Evolutionary conservation across 2,113 vertebrate species (phyloP).

Genomic region (Nyctibius bracteatus): DNA sequence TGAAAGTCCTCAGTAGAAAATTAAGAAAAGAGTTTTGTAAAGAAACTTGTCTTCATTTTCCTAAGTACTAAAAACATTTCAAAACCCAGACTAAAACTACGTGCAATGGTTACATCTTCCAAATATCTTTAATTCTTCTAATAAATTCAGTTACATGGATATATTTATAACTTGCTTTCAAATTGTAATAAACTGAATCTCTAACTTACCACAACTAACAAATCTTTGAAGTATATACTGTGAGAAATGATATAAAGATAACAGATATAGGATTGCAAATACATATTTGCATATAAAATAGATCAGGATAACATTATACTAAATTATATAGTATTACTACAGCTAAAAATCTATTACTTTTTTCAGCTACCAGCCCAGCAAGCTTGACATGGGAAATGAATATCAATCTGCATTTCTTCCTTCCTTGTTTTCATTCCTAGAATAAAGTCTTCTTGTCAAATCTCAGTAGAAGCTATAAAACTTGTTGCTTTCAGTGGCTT

Average conservation of each 20-base stretch:
- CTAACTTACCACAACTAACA: not conserved
- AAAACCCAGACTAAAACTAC: not conserved
- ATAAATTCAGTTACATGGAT: not conserved
- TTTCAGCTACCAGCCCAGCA: not conserved
- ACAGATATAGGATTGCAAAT: not conserved
- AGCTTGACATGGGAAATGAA: not conserved
- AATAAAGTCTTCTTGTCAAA: not conserved
- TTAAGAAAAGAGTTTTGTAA: not conserved
- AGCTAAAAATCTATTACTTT: not conserved
- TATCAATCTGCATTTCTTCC: not conserved
- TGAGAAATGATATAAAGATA: conserved; percentile 28
- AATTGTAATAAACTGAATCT: not conserved
- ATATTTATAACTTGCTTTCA: not conserved
- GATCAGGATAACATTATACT: not conserved
- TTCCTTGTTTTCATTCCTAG: not conserved
- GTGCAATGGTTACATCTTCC: not conserved
- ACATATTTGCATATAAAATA: conserved; percentile 23
- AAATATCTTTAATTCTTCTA: not conserved
- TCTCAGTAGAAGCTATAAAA: not conserved
- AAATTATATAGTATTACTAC: not conserved
- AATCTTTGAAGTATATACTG: conserved; percentile 1
- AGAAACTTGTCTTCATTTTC: not conserved
- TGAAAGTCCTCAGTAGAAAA: not conserved
- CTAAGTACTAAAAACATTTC: not conserved
- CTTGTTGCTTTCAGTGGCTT: not conserved